Evolutionary conservation across 92 coral and sea anemone species (phyloP).

Genomic region (Galaxea fascicularis): DNA sequence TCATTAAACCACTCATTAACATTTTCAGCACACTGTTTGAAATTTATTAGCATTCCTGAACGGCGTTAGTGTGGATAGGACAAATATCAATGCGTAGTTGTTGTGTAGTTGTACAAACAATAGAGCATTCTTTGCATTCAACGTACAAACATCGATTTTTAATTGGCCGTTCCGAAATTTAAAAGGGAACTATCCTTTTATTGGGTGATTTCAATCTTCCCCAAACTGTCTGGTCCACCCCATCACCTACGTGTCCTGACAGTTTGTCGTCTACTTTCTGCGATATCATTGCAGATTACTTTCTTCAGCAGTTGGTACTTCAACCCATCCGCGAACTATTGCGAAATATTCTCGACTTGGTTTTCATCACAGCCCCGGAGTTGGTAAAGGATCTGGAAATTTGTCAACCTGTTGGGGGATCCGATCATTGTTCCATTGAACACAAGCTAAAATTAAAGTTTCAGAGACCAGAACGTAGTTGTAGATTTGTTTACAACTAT

Average conservation of each 20-base stretch:
- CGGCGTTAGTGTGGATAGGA: too few species aligned
- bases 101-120: too few species aligned
- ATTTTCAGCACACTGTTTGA: too few species aligned
- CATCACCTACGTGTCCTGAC: conserved; percentile 13
- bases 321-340: conserved; percentile 39
- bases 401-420: conserved; percentile 18
- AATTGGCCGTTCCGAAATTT: too few species aligned
- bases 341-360: conserved; percentile 48
- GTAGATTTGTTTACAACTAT: conserved; percentile 49
- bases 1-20: too few species aligned
- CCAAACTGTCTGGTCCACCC: conserved; percentile 40
- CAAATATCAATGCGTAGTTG: too few species aligned
- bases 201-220: conserved; percentile 56
- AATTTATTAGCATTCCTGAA: too few species aligned
- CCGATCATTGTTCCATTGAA: conserved; percentile 27
- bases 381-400: too few species aligned
- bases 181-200: conserved; percentile 24
- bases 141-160: too few species aligned
- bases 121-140: too few species aligned
- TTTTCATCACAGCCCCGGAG: too few species aligned
- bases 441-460: conserved; percentile 39
- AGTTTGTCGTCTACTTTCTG: conserved; percentile 22
- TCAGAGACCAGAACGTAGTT: conserved; percentile 4
- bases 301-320: conserved; percentile 35
- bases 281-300: conserved; percentile 36